Conservation (phyloP, 1,140 invertebrate genomes). For the Diorhabda carinulata region DNA sequence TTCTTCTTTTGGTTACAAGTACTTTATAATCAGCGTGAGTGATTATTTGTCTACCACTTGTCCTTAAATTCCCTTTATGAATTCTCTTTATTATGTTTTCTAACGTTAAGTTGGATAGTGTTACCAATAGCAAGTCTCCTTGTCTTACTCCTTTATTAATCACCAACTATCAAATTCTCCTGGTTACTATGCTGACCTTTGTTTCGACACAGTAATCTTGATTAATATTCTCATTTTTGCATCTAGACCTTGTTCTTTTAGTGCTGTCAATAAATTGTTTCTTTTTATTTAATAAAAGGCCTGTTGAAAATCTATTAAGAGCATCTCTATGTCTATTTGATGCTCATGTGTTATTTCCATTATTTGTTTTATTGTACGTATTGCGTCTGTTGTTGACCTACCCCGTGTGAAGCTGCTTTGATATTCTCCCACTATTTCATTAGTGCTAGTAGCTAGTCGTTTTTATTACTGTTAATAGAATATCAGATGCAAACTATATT, state of each 20-base stretch:
- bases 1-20: not conserved
- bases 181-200: not conserved
- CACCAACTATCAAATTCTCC: not conserved
- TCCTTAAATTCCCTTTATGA: not conserved
- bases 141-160: slow-evolving; percentile 12
- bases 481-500: no score
- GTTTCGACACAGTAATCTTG: not conserved
- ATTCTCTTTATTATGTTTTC: slow-evolving; percentile 9
- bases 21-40: slow-evolving; percentile 7
- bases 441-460: no score
- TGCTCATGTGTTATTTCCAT: slow-evolving; percentile 6
- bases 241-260: slow-evolving; percentile 1
- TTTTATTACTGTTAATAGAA: no score
- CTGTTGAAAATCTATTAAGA: slow-evolving; percentile 11
- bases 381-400: slow-evolving; percentile 10
- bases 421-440: not conserved
- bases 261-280: not conserved
- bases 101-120: slow-evolving; percentile 15
- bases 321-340: slow-evolving; percentile 4
- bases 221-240: slow-evolving; percentile 9
- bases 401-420: not conserved
- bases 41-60: slow-evolving; percentile 7
- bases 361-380: slow-evolving; percentile 15
- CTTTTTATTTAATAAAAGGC: not conserved
- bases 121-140: slow-evolving; percentile 13